Base-by-base conservation (phyloP, 2,888 invertebrate species). In the Amorpha juglandis region DNA sequence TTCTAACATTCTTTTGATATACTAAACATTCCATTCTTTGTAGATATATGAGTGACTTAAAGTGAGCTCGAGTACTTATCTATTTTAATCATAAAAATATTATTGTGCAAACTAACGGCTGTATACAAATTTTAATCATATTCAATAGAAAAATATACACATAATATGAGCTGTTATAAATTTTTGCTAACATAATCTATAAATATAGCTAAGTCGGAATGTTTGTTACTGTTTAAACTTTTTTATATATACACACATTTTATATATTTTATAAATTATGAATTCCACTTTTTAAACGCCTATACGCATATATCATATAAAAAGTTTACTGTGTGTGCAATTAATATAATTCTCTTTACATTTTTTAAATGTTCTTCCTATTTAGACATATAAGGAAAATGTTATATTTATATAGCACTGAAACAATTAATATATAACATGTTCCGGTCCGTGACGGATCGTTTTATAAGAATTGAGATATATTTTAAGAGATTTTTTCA, bases 401-500 rank as follows among this genome's bases (percentile, higher is more conserved):
- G 80, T 82, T 91, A 80, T 92, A 91, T 91, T 90, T 92, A 90
- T 89, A 88, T 84, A 80, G 82, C 77, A 82, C 85, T 84, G 81
- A 86, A 81, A 81, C 82, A 78, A 76, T 76, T 84, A 80, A 83
- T 86, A 86, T 88, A 87, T 86, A 80, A 81, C 76, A 79, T 85
- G 77, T 79, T 74, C 76, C 85, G 81, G 78, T 74, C 77, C 74
- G 74, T 74, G 74, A 79, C 84, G 84, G 81, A 78, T 74, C 68
- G 79, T 83, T 81, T 82, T 71, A 82, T 84, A 84, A 85, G 81
- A 87, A 87, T 88, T 86, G 88, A 92, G 88, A 91, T 91, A 91
- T 92, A 92, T 92, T 93, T 92, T 93, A 92, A 89, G 91, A 93
- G 88, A 92, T 90, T 88, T 92, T 91, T 92, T 90, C 84, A 86